Percentiles rank a stretch among this genome's conserved stretches.
These are phyloP conservation scores for Cataglyphis altisquamis DNA, from an alignment of 2,888 invertebrate species.

Conservation along the genomic window DNA sequence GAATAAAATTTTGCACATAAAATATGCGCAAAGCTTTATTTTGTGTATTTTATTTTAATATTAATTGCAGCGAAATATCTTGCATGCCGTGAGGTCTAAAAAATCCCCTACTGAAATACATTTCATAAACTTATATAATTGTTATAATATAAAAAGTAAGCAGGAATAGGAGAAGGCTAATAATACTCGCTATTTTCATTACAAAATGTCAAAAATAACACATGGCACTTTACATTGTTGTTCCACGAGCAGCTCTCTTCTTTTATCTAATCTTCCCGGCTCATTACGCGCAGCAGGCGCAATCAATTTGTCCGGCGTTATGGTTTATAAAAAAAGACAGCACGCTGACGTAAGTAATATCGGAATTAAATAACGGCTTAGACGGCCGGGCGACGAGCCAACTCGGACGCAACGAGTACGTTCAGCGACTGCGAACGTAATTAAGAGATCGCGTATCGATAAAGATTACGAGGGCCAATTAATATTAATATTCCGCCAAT, in stretches of 20 bases:
- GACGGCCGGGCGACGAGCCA: conserved; percentile 9
- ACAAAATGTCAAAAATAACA: neutral
- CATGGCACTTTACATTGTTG: conserved; percentile 21
- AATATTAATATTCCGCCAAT: conserved; percentile 43
- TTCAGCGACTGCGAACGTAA: conserved; percentile 4
- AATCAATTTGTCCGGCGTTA: conserved; percentile 44
- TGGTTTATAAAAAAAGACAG: conserved; percentile 44
- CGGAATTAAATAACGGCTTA: conserved; percentile 40
- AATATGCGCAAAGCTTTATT: neutral
- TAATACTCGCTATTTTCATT: conserved; percentile 1
- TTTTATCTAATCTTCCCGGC: conserved; percentile 38
- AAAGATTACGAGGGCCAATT: conserved; percentile 25
- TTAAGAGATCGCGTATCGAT: conserved; percentile 46
- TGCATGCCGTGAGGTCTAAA: neutral
- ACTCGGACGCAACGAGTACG: neutral
- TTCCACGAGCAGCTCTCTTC: neutral
- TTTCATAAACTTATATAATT: neutral
- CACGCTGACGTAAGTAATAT: conserved; percentile 33
- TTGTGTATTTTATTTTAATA: neutral
- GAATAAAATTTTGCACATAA: neutral
- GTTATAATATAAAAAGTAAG: neutral
- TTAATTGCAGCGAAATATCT: neutral
- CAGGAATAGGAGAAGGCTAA: neutral
- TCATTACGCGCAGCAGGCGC: conserved; percentile 9
- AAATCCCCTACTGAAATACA: neutral